Evolutionary conservation across 1,140 invertebrate species (phyloP).

Genomic region (Apis cerana): DNA sequence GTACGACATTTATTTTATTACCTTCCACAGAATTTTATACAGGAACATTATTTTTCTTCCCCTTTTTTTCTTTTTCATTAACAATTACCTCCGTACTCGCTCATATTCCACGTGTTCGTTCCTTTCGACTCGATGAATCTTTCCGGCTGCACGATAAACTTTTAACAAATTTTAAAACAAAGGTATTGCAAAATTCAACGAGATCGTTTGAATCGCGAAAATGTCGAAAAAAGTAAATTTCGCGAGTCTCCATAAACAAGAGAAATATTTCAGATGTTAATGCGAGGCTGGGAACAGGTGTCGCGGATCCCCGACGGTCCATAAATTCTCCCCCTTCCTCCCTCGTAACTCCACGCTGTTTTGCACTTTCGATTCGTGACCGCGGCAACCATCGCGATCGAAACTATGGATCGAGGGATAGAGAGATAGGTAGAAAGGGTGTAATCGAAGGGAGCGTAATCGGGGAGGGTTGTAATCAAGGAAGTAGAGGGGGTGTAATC

Average conservation of each 20-base stretch:
- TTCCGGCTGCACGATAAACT: too few relatives aligned
- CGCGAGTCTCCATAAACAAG: constrained; percentile 23
- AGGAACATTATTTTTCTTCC: too few relatives aligned
- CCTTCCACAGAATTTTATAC: neutral
- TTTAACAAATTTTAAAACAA: too few relatives aligned
- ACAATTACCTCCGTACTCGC: too few relatives aligned
- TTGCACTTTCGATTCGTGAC: constrained; percentile 49
- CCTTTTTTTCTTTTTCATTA: too few relatives aligned
- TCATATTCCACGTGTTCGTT: too few relatives aligned
- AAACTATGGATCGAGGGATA: neutral
- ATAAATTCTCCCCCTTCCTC: constrained; percentile 52
- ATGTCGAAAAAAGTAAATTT: constrained; percentile 1
- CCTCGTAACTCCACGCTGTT: constrained; percentile 55
- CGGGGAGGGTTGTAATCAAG: too few relatives aligned
- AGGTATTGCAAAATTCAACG: constrained; percentile 9
- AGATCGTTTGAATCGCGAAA: neutral
- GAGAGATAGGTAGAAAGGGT: neutral
- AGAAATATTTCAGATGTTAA: constrained; percentile 21
- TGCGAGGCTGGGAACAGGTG: constrained; percentile 49
- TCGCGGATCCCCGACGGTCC: constrained; percentile 51
- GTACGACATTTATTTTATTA: neutral
- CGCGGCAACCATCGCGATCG: neutral
- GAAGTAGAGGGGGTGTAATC: too few relatives aligned
- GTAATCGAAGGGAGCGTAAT: neutral
- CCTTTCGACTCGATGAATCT: too few relatives aligned